A percentile compares a stretch with the other conserved stretches of the same genome.
phyloP scores from a whole-genome alignment of 2,797 vertebrate genomes.

The Squalus acanthias region DNA sequence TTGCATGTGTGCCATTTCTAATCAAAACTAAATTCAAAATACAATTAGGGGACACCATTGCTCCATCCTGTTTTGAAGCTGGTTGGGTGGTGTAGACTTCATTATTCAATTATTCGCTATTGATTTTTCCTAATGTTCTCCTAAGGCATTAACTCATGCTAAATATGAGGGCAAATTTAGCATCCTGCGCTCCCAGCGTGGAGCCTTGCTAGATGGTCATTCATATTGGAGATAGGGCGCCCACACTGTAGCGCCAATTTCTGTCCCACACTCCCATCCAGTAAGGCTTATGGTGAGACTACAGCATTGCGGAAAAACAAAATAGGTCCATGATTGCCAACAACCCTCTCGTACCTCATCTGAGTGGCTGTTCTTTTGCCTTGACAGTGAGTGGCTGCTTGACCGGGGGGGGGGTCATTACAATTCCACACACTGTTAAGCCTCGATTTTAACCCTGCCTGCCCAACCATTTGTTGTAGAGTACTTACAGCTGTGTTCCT shows the following conservation, averaged over 20 bases:
- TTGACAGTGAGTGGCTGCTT: background rate
- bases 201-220: background rate
- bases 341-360: background rate
- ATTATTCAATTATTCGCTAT: background rate
- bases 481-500: background rate
- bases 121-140: background rate
- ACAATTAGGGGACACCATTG: background rate
- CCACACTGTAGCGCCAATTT: background rate
- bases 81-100: background rate
- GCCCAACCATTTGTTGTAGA: background rate
- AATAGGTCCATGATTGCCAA: background rate
- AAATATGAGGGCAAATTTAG: background rate
- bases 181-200: background rate
- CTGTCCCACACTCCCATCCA: background rate
- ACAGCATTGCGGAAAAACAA: background rate
- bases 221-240: background rate
- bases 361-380: background rate
- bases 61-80: background rate
- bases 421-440: background rate
- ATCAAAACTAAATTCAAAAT: background rate
- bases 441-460: background rate
- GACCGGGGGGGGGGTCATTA: background rate
- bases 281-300: background rate
- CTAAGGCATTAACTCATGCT: background rate
- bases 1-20: background rate